Evolutionary conservation across 2,888 invertebrate species (phyloP), one percentile per base, ranked within the genome.

Genomic region (Hyalella azteca): DNA sequence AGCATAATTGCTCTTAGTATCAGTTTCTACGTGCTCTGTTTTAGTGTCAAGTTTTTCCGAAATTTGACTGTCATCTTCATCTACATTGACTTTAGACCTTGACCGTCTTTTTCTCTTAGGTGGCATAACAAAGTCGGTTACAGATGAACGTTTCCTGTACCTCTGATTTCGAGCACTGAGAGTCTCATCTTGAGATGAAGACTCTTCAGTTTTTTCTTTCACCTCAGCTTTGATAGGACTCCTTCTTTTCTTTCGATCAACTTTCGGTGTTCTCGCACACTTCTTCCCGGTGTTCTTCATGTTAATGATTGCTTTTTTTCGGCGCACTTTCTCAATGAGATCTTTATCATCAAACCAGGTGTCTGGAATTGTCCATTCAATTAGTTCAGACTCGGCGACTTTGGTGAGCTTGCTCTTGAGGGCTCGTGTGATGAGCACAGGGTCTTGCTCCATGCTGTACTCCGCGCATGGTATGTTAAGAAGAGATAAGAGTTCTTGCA

Each of bases 381-480:
- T 81, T 19, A 80, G 82, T 7, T 81, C 78, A 78, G 78, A 60
- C 3, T 41, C 73, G 5, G 77, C n/a, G 26, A 15, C 15, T 9
- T 29, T 13, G n/a, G 36, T 9, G 15, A 78, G 59, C 41, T 41
- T 54, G 26, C 60, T 49, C 32, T 59, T 50, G 41, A 59, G 41
- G 9, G 50, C 59, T 39, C 41, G 32, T 5, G 84, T 82, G 40
- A 82, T 54, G 36, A 77, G 49, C 22, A 84, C 81, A 3, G 93
- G 93, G 89, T 95, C 94, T 3, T 89, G 88, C 19, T 90, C 88
- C 77, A 89, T 89, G 54, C 89, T 89, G 87, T 95, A 96, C 41
- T 91, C 90, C 2, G 94, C 93, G 87, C 95, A 92, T 86, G 92
- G 91, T 32, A 96, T 86, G 15, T 91, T 91, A 49, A 97, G 89